Conservation (phyloP, 2,888 invertebrate genomes). For the Clunio marinus region DNA sequence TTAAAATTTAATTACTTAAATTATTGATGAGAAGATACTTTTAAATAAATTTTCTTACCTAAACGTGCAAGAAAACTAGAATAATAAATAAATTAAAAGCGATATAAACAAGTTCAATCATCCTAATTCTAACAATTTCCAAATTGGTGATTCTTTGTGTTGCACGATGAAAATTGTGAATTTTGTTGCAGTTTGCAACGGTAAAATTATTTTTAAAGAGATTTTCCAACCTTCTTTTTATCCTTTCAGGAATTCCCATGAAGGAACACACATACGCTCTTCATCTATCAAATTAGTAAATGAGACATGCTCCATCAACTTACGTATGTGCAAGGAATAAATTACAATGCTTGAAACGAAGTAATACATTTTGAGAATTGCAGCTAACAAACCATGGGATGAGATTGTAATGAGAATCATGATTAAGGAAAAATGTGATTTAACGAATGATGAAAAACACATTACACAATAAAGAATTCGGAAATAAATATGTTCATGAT, state of each 20-base stretch:
- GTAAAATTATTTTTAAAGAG: too few relatives aligned
- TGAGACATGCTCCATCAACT: not conserved
- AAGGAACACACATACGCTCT: too few relatives aligned
- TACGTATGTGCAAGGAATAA: not conserved
- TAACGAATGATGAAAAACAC: not conserved
- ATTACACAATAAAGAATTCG: not conserved
- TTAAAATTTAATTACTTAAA: too few relatives aligned
- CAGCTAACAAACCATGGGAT: not conserved
- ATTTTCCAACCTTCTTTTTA: too few relatives aligned
- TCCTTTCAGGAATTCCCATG: too few relatives aligned
- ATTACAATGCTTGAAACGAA: not conserved
- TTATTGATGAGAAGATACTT: too few relatives aligned
- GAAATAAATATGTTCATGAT: slow-evolving; percentile 5
- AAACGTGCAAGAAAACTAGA: too few relatives aligned
- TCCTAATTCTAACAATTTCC: not conserved
- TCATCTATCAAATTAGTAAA: slow-evolving; percentile 2
- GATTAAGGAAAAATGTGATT: not conserved
- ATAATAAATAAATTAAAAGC: too few relatives aligned
- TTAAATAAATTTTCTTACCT: too few relatives aligned
- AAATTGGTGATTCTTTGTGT: too few relatives aligned
- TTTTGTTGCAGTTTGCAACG: too few relatives aligned
- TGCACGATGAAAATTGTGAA: not conserved
- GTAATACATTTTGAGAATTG: not conserved
- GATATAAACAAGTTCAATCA: too few relatives aligned
- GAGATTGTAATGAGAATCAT: not conserved